Evolutionary conservation across 2,113 vertebrate genomes (phyloP).

Genomic region (Globicephala melas): DNA sequence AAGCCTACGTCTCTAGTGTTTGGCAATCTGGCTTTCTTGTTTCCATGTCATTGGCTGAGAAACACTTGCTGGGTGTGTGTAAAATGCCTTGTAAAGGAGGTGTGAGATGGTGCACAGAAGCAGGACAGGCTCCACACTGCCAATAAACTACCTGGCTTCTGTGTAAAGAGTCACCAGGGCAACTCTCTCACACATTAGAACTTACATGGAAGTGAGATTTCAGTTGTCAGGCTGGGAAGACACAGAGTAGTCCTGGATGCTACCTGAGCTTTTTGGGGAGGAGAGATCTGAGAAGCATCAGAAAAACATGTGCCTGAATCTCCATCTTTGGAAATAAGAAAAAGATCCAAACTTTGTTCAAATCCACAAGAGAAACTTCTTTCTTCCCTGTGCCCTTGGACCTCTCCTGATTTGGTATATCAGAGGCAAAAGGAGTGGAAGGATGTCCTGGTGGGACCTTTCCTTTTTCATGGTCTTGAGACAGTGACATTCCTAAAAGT

Average conservation of each 20-base stretch:
- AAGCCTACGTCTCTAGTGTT: background rate
- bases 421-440: background rate
- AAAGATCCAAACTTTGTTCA: background rate
- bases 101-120: background rate
- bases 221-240: background rate
- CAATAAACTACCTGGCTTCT: background rate
- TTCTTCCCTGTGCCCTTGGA: background rate
- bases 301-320: background rate
- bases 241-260: no score
- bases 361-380: background rate
- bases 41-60: background rate
- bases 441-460: background rate
- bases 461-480: background rate
- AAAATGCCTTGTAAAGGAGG: background rate
- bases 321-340: background rate
- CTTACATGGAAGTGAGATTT: background rate
- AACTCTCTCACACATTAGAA: rapidly evolving
- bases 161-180: background rate
- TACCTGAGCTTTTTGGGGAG: background rate
- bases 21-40: background rate
- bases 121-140: background rate
- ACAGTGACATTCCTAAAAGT: background rate
- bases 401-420: background rate
- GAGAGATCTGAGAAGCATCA: background rate
- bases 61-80: background rate